Conservation (phyloP, 1,140 invertebrate species). For the Episyrphus balteatus region DNA sequence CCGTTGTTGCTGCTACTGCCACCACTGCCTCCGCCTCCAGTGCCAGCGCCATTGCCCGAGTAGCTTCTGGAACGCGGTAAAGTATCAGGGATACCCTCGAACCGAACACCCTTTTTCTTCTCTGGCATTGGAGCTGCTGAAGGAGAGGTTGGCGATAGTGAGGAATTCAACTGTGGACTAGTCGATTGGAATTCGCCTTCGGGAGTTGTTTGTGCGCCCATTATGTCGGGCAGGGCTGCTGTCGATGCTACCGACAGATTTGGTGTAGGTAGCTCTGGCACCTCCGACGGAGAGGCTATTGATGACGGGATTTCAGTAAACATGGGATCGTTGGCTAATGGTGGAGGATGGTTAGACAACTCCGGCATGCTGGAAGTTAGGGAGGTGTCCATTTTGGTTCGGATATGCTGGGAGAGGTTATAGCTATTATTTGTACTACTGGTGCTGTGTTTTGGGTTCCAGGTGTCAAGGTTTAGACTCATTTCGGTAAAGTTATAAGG, state of each 20-base stretch:
- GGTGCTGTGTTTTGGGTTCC: slow-evolving; percentile 25
- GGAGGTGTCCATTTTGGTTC: slow-evolving; percentile 22
- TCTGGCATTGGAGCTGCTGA: slow-evolving; percentile 9
- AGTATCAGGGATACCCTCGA: slow-evolving; percentile 28
- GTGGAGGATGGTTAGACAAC: slow-evolving; percentile 10
- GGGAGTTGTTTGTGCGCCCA: slow-evolving; percentile 29
- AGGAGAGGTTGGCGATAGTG: slow-evolving; percentile 32
- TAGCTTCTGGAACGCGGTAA: slow-evolving; percentile 31
- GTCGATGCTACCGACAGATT: slow-evolving; percentile 33
- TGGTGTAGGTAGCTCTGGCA: slow-evolving; percentile 30
- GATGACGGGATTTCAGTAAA: slow-evolving; percentile 8
- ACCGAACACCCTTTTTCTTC: slow-evolving; percentile 35
- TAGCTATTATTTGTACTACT: slow-evolving; percentile 19
- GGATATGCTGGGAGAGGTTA: slow-evolving; percentile 24
- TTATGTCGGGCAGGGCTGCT: slow-evolving; percentile 26
- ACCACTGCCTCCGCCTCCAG: slow-evolving; percentile 1
- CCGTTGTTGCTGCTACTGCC: slow-evolving; percentile 4
- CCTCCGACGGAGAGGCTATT: slow-evolving; percentile 11
- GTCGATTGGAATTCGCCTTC: slow-evolving; percentile 21
- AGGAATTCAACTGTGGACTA: slow-evolving; percentile 16
- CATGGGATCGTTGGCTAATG: slow-evolving; percentile 5
- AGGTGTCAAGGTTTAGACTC: slow-evolving; percentile 27
- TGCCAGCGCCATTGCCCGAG: slow-evolving; percentile 31
- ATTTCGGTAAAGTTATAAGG: slow-evolving; percentile 36
- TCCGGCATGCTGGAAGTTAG: slow-evolving; percentile 32